A percentile compares a stretch with the other conserved stretches of the same genome.
phyloP scores from a whole-genome alignment of 2,113 vertebrate genomes.

The Antechinus stuartii region DNA sequence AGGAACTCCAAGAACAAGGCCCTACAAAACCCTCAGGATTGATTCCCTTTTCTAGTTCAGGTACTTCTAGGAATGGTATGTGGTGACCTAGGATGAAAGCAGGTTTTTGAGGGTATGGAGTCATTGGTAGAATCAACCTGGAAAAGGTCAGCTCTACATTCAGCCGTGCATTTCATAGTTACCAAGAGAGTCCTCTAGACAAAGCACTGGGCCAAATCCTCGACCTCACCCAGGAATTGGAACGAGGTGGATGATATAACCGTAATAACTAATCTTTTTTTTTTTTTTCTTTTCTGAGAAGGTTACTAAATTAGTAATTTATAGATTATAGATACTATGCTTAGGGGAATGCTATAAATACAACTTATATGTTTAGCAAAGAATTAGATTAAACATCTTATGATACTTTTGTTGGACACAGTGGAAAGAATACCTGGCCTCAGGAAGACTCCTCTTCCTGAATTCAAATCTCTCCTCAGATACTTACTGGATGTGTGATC shows the following conservation, averaged over 20 bases:
- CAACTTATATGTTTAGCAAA: neutral
- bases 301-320: neutral
- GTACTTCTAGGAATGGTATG: slow-evolving; percentile 15
- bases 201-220: too few species aligned
- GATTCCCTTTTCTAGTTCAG: neutral
- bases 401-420: neutral
- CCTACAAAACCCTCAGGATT: neutral
- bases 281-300: too few species aligned
- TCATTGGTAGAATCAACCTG: neutral
- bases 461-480: neutral
- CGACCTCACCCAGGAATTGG: neutral
- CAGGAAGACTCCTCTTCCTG: neutral
- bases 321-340: too few species aligned
- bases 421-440: neutral
- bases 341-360: neutral
- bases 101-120: neutral
- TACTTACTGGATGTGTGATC: neutral
- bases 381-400: neutral
- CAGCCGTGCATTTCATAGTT: neutral
- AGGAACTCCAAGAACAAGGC: slow-evolving; percentile 24
- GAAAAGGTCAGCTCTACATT: neutral
- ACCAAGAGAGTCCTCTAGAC: neutral
- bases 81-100: neutral
- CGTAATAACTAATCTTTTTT: too few species aligned
- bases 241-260: neutral